These are phyloP conservation scores for Menidia beryllina DNA, from an alignment of 2,113 vertebrate species.

Conservation along the genomic window DNA sequence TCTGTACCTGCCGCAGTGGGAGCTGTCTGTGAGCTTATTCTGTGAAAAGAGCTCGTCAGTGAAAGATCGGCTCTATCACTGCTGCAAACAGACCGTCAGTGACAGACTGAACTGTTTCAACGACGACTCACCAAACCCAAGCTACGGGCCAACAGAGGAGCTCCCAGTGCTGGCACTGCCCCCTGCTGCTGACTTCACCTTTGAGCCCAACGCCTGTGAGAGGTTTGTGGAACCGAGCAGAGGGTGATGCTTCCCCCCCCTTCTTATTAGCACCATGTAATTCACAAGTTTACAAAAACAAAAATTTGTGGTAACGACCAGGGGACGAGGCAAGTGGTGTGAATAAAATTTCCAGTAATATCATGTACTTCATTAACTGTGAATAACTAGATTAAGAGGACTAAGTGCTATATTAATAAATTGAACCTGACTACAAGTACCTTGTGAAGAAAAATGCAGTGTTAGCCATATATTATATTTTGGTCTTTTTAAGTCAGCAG, in stretches of 20 bases:
- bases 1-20: slow-evolving; percentile 72
- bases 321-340: neutral
- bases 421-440: too few species aligned
- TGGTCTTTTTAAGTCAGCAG: too few species aligned
- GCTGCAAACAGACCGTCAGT: slow-evolving; percentile 46
- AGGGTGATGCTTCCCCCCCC: too few species aligned
- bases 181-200: slow-evolving; percentile 51
- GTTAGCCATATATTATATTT: too few species aligned
- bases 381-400: too few species aligned
- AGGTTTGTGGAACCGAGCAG: slow-evolving; percentile 44
- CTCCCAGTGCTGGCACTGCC: neutral
- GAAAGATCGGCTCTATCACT: slow-evolving; percentile 71
- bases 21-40: slow-evolving; percentile 62
- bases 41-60: slow-evolving; percentile 66
- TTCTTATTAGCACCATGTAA: too few species aligned
- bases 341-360: neutral
- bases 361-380: too few species aligned
- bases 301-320: neutral
- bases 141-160: slow-evolving; percentile 57
- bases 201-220: slow-evolving; percentile 66
- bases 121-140: slow-evolving; percentile 44
- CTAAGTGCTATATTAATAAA: neutral
- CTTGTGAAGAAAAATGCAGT: too few species aligned
- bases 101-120: slow-evolving; percentile 72
- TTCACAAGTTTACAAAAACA: too few species aligned